phyloP scores from a whole-genome alignment of 2,113 vertebrate species.

The Ictidomys tridecemlineatus region DNA sequence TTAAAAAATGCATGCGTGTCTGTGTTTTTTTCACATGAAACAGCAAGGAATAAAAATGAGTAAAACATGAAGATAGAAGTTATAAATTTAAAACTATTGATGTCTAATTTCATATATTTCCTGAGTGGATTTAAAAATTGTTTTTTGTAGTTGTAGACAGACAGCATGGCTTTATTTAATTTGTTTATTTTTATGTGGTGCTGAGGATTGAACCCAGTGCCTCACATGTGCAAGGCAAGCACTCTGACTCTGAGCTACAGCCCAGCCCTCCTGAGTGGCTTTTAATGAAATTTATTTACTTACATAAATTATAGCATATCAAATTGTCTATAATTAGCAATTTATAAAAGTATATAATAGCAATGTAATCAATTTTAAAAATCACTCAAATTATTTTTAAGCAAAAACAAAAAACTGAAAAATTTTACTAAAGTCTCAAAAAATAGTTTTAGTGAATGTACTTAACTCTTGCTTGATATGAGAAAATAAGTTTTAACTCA shows the following conservation, averaged over 20 bases:
- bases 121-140: not conserved
- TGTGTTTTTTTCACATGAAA: slow-evolving; percentile 28
- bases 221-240: too few relatives aligned
- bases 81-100: slow-evolving; percentile 17
- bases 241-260: too few relatives aligned
- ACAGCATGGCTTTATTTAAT: too few relatives aligned
- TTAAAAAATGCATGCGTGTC: not conserved
- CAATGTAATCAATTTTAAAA: not conserved
- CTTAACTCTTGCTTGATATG: not conserved
- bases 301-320: not conserved
- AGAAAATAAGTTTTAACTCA: slow-evolving; percentile 17
- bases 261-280: not conserved
- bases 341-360: not conserved
- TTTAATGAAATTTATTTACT: slow-evolving; percentile 25
- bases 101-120: not conserved
- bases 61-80: slow-evolving; percentile 14
- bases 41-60: not conserved
- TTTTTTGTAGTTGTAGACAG: too few relatives aligned
- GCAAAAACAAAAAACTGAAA: not conserved
- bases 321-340: not conserved
- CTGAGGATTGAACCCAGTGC: too few relatives aligned
- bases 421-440: not conserved
- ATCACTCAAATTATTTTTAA: slow-evolving; percentile 38
- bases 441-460: not conserved
- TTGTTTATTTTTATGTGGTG: too few relatives aligned